Base-by-base conservation (phyloP, 2,113 vertebrate genomes). In the Triplophysa tibetana region DNA sequence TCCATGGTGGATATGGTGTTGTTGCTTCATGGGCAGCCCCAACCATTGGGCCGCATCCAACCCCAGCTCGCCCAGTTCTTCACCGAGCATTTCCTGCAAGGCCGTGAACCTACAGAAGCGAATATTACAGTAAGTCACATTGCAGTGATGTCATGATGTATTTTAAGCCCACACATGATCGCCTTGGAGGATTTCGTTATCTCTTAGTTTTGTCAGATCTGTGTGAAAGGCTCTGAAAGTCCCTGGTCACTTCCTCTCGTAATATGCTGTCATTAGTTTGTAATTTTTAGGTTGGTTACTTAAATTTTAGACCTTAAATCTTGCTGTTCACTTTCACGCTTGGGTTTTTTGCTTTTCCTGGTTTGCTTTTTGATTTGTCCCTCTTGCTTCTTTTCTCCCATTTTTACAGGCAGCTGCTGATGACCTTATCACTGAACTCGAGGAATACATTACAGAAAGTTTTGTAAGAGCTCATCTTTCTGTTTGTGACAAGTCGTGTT, bases 1-100 rank as follows among this genome's bases (percentile, higher is more conserved):
- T 96, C 95, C 80, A 95, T 98, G 96, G 94, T 96, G 4, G 96
- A 98, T 48, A 92, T 98, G 93, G 96, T 98, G 67, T 93, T 98
- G 92, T 92, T 98, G 79, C 92, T 98, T 0, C 96, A 98, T 0
- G 96, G 95, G 1, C 95, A 97, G 86, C 95, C 94, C 81, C 95
- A 97, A 89, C 95, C 96, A 0, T 89, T 98, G 60, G 91, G 92
- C 68, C 93, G 95, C 62, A 94, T 98, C 80, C 95, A 96, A 87
- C 95, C 96, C 0, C 95, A 96, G 80, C 90, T 98, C 41, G 87
- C 92, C 60, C 91, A 92, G 85, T 97, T 98, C 88, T 97, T 96
- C 90, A 92, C 87, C 56, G 93, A 96, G 89, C 94, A 95, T 86
- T 97, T 95, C 88, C 91, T 98, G 84, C 92, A 89, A 17, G 94